Evolutionary conservation across 2,888 invertebrate genomes (phyloP), one percentile per base, ranked within the genome.

Genomic region (Fragum sueziense): DNA sequence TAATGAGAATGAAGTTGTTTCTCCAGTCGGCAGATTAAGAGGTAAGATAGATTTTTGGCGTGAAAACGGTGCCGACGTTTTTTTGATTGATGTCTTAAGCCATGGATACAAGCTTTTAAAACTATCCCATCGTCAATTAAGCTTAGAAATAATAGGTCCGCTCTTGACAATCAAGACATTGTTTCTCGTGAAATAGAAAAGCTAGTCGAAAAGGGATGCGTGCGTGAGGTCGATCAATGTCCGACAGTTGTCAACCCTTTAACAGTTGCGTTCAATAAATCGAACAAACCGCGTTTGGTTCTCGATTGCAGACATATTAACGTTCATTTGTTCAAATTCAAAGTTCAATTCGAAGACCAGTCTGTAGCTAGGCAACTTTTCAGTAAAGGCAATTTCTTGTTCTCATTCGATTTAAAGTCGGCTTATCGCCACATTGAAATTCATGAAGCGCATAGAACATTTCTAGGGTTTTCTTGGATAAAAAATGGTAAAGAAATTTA

Each of bases 271-370:
- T 62, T 37, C 61, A 73, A 75, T 34, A 70, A 70, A 67, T 33
- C n/a, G n/a, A 52, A 54, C 37, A 76, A 80, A 52, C 72, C 65
- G 7, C 68, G 78, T 17, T 34, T 77, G 22, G 72, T 79, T 25
- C 25, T 72, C 33, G 79, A 79, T 52, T 76, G 80, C 54, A 57
- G 80, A 29, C 80, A 74, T 57, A 68, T 80, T 17, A 76, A 76
- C 52, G 37, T 59, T 6, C 59, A 70, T 61, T 59, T 76, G 2
- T 69, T 74, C 22, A 78, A 74, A 54, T 81, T 33, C 57, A 81
- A 78, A 72, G 75, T 61, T 67, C 25, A 47, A 47, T 82, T 67
- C 61, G 82, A 82, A 57, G 52, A 81, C 62, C 70, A 61, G 20
- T 68, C 57, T 1, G 62, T 76, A 22, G 78, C 78, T n/a, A 62